Evolutionary conservation across 2,113 vertebrate species (phyloP).

Genomic region (Dipodomys spectabilis): DNA sequence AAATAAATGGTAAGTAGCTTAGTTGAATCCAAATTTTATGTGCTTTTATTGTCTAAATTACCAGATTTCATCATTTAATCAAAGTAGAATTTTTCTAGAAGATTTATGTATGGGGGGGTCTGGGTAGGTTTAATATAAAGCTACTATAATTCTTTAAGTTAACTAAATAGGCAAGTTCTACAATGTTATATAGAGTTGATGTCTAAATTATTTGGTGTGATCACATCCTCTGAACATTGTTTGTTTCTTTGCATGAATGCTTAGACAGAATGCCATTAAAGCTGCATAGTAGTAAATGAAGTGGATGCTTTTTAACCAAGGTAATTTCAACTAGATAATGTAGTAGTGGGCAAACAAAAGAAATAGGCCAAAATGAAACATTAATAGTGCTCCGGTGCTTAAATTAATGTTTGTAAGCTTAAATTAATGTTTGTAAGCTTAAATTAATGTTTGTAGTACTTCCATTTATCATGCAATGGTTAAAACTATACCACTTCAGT

Average conservation of each 20-base stretch:
- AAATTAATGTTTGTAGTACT: background rate
- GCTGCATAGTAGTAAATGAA: background rate
- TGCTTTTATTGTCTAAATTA: background rate
- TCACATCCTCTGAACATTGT: background rate
- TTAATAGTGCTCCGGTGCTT: background rate
- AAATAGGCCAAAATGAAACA: constrained; percentile 25
- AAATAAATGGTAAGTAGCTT: background rate
- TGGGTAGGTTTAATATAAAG: background rate
- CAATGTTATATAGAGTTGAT: background rate
- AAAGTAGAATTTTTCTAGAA: constrained; percentile 12
- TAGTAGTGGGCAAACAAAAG: constrained; percentile 47
- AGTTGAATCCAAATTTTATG: background rate
- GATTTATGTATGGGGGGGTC: background rate
- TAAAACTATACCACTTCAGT: constrained; percentile 49
- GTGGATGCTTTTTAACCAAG: constrained; percentile 22
- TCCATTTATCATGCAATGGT: constrained; percentile 4
- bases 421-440: too few species aligned
- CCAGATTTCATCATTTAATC: background rate
- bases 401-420: constrained; percentile 37
- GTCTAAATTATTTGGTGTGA: constrained; percentile 39
- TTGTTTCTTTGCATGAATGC: constrained; percentile 32
- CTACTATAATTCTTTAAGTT: constrained; percentile 36
- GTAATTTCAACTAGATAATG: constrained; percentile 48
- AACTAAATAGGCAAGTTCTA: constrained; percentile 6
- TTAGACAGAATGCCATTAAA: constrained; percentile 27